phyloP scores from a whole-genome alignment of 2,888 invertebrate species.

The Cartodere bifasciata region DNA sequence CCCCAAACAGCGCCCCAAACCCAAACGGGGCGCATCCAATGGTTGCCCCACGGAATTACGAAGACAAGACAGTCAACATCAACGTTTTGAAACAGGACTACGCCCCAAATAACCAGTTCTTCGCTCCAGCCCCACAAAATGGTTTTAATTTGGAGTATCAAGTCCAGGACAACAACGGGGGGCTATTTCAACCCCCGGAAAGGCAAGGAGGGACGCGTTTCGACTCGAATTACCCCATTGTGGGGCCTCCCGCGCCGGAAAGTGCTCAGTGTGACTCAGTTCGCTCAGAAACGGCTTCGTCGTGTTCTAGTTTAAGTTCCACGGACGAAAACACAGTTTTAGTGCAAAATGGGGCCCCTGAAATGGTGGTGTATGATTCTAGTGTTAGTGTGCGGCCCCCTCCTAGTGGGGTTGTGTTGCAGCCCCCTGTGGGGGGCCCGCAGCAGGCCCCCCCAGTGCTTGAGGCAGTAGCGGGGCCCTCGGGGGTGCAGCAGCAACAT shows the following conservation, averaged over 20 bases:
- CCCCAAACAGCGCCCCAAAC: slow-evolving; percentile 20
- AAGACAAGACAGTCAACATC: slow-evolving; percentile 5
- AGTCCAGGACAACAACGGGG: slow-evolving; percentile 19
- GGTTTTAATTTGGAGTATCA: slow-evolving; percentile 27
- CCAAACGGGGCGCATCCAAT: slow-evolving; percentile 17
- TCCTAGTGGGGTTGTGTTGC: slow-evolving; percentile 30
- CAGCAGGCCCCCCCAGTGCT: slow-evolving; percentile 16
- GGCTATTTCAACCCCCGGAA: slow-evolving; percentile 23
- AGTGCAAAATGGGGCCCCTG: slow-evolving; percentile 23
- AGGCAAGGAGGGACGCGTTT: slow-evolving; percentile 26
- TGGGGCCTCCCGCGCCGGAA: slow-evolving; percentile 29
- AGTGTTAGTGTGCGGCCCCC: slow-evolving; percentile 35
- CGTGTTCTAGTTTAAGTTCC: slow-evolving; percentile 40
- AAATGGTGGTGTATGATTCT: slow-evolving; percentile 34
- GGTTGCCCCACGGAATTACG: slow-evolving; percentile 13
- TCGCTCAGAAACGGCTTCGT: slow-evolving; percentile 46
- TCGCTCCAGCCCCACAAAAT: slow-evolving; percentile 30
- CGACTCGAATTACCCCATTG: slow-evolving; percentile 27
- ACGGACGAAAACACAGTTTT: slow-evolving; percentile 30
- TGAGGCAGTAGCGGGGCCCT: slow-evolving; percentile 20
- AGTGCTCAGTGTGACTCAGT: slow-evolving; percentile 42
- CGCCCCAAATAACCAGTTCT: too few relatives aligned
- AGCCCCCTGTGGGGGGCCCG: slow-evolving; percentile 28
- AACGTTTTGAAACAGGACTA: slow-evolving; percentile 16
- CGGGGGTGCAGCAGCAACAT: slow-evolving; percentile 19